Conservation (phyloP, 2,797 vertebrate genomes). For the Clarias fuscus region DNA sequence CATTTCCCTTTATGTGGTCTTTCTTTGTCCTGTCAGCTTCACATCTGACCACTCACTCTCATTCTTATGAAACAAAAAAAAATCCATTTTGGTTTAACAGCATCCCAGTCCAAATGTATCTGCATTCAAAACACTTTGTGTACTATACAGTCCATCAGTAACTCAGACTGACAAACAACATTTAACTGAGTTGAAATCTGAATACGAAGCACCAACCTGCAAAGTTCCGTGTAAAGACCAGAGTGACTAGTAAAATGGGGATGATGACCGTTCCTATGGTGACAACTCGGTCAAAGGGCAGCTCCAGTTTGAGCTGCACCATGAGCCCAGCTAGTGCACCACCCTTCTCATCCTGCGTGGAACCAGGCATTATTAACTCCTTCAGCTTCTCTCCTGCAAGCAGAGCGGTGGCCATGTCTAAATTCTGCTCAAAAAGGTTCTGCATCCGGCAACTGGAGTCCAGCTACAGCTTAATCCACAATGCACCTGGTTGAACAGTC, state of each 20-base stretch:
- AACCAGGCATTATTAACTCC: constrained; percentile 95
- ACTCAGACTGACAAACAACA: background rate
- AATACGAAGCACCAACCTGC: constrained; percentile 83
- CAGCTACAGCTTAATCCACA: constrained; percentile 50
- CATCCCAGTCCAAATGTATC: background rate
- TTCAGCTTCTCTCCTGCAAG: constrained; percentile 98
- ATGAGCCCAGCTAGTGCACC: constrained; percentile 89
- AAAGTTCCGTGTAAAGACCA: constrained; percentile 98
- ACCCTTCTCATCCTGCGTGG: constrained; percentile 90
- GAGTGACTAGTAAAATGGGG: constrained; percentile 94
- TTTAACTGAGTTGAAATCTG: background rate
- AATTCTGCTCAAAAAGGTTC: constrained; percentile 95
- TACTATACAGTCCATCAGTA: background rate
- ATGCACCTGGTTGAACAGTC: constrained; percentile 51
- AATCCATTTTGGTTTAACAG: background rate
- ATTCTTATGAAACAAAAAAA: background rate
- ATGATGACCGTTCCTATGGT: constrained; percentile 98
- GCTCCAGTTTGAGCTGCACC: constrained; percentile 94
- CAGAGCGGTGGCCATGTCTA: constrained; percentile 99
- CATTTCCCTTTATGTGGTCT: background rate
- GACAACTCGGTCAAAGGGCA: constrained; percentile 97
- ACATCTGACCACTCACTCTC: background rate
- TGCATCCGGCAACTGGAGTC: constrained; percentile 83
- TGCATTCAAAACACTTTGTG: background rate
- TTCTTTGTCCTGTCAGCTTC: background rate